Base-by-base conservation (phyloP, 2,113 vertebrate genomes). In the Callipepla californica region DNA sequence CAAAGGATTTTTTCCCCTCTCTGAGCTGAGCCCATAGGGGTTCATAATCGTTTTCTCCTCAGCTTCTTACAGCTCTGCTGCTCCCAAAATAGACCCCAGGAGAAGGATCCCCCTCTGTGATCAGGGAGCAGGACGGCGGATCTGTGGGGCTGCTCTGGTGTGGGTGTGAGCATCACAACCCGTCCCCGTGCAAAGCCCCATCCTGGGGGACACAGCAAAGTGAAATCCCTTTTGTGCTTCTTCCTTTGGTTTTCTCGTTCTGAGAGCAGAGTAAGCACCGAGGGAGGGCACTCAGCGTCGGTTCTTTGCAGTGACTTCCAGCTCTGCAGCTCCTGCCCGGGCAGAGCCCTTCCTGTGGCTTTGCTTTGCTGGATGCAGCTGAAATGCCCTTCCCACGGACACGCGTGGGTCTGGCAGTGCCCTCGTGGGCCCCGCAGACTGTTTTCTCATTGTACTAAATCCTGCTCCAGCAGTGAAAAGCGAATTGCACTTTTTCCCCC, bases 371-470 rank as follows among this genome's bases (percentile, higher is more conserved):
- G 73, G 53, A 48, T 28, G 45, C 57, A 42, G 90, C 69, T 78
- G 51, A 16, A 25, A 5, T 28, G 15, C 44, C 15, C 44, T 63
- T 80, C 19, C 14, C 42, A 25, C 2, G 0, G 47, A 53, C 7
- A 14, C 2, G 6, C 14, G 21, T 36, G 5, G 38, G 69, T 70
- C 38, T 76, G 10, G 6, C 6, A 55, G 44, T 82, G 53, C 74
- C 80, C 72, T 45, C 18, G 1, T 42, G 10, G 40, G 47, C 76
- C 50, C 0, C 0, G 68, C 55, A 77, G 72, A 4, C 7, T 44
- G 13, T 91, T 91, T 73, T 69, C 78, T 66, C 40, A 6, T 89
- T 93, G 92, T 91, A 85, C 94, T 93, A 34, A 76, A 57, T 58
- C 79, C 79, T 76, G n/a, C 63, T 73, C 28, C 11, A 30, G 85